phyloP scores from a whole-genome alignment of 1,140 invertebrate species.

The Macrocentrus cingulum region DNA sequence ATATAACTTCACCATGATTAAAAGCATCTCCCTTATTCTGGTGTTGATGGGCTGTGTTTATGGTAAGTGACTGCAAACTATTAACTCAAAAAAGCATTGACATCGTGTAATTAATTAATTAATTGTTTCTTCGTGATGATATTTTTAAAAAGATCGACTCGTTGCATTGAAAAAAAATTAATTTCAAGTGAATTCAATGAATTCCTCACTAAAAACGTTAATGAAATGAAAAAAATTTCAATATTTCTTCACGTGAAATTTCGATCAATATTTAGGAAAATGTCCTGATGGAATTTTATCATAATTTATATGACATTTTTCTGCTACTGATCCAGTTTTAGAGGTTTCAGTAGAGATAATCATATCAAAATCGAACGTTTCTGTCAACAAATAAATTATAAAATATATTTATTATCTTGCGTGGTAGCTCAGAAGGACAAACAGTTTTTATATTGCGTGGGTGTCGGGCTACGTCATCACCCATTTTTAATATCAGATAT shows the following conservation, averaged over 20 bases:
- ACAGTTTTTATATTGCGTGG: neutral
- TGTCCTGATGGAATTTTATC: too few species aligned
- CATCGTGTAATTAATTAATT: neutral
- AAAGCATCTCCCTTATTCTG: neutral
- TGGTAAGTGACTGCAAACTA: conserved; percentile 10
- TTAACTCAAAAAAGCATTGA: too few species aligned
- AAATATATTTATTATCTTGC: neutral
- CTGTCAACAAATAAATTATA: neutral
- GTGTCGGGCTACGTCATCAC: neutral
- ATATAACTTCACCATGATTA: neutral
- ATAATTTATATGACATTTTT: too few species aligned
- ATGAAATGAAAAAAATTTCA: too few species aligned
- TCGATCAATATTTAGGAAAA: too few species aligned
- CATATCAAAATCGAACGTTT: neutral
- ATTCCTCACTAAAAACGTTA: too few species aligned
- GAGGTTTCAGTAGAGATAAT: neutral
- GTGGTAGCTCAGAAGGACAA: neutral
- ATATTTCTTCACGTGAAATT: too few species aligned
- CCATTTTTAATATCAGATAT: neutral
- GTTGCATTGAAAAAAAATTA: too few species aligned
- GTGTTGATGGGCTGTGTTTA: neutral
- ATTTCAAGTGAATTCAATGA: too few species aligned
- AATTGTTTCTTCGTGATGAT: neutral
- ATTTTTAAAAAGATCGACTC: too few species aligned
- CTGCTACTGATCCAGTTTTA: too few species aligned